These are phyloP conservation scores for Dendrolimus houi DNA, from an alignment of 2,888 invertebrate genomes.

Conservation along the genomic window DNA sequence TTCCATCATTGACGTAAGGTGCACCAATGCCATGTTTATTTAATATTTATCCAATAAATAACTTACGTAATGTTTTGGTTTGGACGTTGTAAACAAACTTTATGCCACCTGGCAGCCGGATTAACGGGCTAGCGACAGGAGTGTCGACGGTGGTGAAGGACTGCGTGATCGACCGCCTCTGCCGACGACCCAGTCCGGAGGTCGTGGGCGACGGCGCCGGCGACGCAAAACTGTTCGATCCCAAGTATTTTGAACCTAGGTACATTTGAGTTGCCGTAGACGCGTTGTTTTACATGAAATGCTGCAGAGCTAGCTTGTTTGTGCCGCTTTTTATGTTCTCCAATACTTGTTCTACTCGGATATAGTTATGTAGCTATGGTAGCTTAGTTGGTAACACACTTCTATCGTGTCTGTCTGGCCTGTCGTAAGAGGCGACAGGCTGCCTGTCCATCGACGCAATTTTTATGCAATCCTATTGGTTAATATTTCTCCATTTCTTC, in stretches of 20 bases:
- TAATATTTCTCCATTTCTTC: no score
- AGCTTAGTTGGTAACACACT: no score
- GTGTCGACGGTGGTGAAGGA: constrained; percentile 81
- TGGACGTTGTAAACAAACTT: not conserved
- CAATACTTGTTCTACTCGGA: constrained; percentile 11
- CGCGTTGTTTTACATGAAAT: constrained; percentile 11
- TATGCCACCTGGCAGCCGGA: constrained; percentile 61
- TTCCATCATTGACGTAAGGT: no score
- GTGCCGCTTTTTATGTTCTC: constrained; percentile 18
- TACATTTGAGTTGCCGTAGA: constrained; percentile 71
- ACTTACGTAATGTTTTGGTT: no score
- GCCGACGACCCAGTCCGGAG: constrained; percentile 58
- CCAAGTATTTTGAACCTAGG: constrained; percentile 82
- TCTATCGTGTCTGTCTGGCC: no score
- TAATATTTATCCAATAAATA: no score
- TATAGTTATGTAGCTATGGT: no score
- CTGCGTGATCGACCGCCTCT: constrained; percentile 79
- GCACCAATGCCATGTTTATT: no score
- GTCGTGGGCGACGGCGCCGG: constrained; percentile 42
- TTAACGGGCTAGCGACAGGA: constrained; percentile 83
- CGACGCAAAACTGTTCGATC: constrained; percentile 71
- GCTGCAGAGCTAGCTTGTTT: constrained; percentile 10
- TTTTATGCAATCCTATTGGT: no score
- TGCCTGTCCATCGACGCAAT: no score
- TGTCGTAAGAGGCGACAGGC: no score